Evolutionary conservation across 2,888 invertebrate genomes (phyloP).

Genomic region (Rhagophthalmus giganteus): DNA sequence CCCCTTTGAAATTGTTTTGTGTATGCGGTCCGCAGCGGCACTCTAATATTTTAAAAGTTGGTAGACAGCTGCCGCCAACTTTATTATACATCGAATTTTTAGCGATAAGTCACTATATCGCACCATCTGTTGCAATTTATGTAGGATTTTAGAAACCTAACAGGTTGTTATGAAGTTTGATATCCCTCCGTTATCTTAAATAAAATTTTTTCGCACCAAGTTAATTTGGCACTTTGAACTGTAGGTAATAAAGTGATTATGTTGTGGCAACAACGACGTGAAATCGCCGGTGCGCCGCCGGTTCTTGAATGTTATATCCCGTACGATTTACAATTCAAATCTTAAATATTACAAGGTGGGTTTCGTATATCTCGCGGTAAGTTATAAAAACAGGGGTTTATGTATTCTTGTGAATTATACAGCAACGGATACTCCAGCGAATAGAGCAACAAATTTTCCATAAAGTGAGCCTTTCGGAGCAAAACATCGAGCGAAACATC

Average conservation of each 20-base stretch:
- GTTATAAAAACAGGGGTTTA: conserved; percentile 20
- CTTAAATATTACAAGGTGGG: conserved; percentile 16
- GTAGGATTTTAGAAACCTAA: conserved; percentile 4
- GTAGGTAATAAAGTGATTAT: too few relatives aligned
- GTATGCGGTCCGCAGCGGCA: background rate
- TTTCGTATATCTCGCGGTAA: conserved; percentile 9
- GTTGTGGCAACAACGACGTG: too few relatives aligned
- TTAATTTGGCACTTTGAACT: too few relatives aligned
- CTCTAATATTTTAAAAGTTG: conserved; percentile 7
- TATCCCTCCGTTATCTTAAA: background rate
- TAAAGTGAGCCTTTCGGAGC: conserved; percentile 17
- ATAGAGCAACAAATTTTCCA: conserved; percentile 25
- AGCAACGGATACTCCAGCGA: conserved; percentile 20
- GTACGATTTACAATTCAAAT: conserved; percentile 19
- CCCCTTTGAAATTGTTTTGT: background rate
- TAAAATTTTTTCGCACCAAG: background rate
- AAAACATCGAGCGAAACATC: conserved; percentile 23
- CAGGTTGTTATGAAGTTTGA: conserved; percentile 6
- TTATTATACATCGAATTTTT: conserved; percentile 10
- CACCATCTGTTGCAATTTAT: conserved; percentile 6
- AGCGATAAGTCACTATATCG: conserved; percentile 3
- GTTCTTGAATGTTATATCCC: too few relatives aligned
- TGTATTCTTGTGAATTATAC: conserved; percentile 18
- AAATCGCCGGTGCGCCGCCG: too few relatives aligned
- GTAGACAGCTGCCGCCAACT: conserved; percentile 11